phyloP scores from a whole-genome alignment of 2,888 invertebrate genomes.

The Drosophila colorata region DNA sequence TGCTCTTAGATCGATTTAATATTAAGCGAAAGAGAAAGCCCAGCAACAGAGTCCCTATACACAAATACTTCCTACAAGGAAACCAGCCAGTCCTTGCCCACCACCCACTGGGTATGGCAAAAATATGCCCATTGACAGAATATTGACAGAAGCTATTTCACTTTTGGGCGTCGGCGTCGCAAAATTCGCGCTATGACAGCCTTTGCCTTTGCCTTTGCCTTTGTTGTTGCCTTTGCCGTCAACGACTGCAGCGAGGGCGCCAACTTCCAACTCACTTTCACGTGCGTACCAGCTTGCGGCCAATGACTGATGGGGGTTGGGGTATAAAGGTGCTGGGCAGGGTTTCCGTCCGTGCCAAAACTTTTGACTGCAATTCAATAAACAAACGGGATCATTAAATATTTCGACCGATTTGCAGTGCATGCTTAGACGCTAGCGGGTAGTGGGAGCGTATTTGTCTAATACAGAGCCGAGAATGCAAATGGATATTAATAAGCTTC shows the following conservation, averaged over 20 bases:
- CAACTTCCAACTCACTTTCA: conserved; percentile 25
- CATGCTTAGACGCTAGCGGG: conserved; percentile 18
- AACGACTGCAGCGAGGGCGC: conserved; percentile 33
- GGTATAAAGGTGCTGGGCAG: conserved; percentile 39
- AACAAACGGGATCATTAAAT: conserved; percentile 80
- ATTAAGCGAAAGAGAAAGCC: conserved; percentile 58
- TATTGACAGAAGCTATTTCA: conserved; percentile 83
- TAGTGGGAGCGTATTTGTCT: conserved; percentile 46
- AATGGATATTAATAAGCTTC: conserved; percentile 65
- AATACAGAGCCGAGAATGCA: conserved; percentile 40
- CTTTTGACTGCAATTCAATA: conserved; percentile 78
- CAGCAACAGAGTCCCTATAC: conserved; percentile 19
- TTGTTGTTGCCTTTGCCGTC: conserved; percentile 36
- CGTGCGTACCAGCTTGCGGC: conserved; percentile 65
- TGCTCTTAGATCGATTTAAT: conserved; percentile 65
- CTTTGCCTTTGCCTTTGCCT: conserved; percentile 17
- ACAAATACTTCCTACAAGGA: conserved; percentile 11
- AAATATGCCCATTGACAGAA: conserved; percentile 82
- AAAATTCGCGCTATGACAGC: conserved; percentile 47
- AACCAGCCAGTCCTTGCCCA: conserved; percentile 18
- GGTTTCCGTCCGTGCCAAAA: conserved; percentile 77
- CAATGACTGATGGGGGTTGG: conserved; percentile 27
- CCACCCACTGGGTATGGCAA: conserved; percentile 51
- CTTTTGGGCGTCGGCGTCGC: conserved; percentile 58
- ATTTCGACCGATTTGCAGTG: conserved; percentile 62